phyloP scores from a whole-genome alignment of 2,797 vertebrate genomes.

The Sebastes vulpes region DNA sequence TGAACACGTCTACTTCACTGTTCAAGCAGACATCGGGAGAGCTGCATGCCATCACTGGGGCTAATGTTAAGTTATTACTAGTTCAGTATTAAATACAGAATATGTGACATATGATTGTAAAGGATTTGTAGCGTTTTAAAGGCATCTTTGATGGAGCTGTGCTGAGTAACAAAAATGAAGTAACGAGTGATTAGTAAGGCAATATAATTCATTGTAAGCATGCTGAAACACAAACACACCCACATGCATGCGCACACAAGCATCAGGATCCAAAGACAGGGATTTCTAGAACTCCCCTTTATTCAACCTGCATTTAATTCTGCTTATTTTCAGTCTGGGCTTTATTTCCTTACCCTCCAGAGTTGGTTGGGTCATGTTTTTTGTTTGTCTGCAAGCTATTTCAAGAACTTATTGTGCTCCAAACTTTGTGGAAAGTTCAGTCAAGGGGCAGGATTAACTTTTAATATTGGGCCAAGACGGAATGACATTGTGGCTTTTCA shows the following conservation, averaged over 20 bases:
- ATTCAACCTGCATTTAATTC: conserved; percentile 10
- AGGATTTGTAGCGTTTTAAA: neutral
- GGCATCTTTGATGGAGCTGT: neutral
- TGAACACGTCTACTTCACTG: too few relatives aligned
- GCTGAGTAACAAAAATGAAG: neutral
- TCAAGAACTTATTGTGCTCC: neutral
- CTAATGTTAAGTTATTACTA: too few relatives aligned
- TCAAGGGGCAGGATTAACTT: neutral
- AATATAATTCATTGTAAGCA: neutral
- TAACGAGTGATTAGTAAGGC: neutral
- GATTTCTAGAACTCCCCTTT: neutral
- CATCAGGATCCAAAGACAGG: neutral
- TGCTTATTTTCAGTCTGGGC: conserved; percentile 18
- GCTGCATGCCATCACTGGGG: too few relatives aligned
- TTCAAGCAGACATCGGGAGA: too few relatives aligned
- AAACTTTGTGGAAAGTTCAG: neutral
- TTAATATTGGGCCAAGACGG: neutral
- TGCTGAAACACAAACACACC: neutral
- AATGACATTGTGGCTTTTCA: neutral
- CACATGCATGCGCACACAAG: neutral
- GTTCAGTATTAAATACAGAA: too few relatives aligned
- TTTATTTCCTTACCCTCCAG: neutral
- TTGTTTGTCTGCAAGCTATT: neutral
- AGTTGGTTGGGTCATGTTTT: neutral
- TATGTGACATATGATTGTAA: neutral